Base-by-base conservation (phyloP, 2,888 invertebrate species). In the Euplexia lucipara region DNA sequence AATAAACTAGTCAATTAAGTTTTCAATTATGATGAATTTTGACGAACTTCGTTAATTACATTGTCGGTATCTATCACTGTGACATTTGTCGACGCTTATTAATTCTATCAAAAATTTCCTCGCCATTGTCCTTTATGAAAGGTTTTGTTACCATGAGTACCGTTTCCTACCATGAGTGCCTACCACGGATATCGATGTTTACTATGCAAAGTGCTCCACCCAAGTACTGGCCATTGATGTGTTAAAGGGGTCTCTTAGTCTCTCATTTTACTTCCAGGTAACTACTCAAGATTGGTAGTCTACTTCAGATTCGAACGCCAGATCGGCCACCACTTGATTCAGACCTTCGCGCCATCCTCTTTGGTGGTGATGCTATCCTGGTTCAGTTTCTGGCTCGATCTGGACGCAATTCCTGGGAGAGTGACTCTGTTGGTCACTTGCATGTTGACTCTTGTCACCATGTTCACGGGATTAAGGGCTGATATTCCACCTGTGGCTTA, bases 401-500 rank as follows among this genome's bases (percentile, higher is more conserved):
- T 98, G 80, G 98, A 98, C 84, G 98, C 98, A 0, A 97, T 98
- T 54, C 98, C 98, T 2, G 98, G 98, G 0, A 95, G 98, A 48
- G 97, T 98, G 9, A 97, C 98, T 0, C 90, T 98, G 32, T 92
- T 98, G 58, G 98, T 98, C 18, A 98, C 98, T 10, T 98, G 98
- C 88, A 97, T 98, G 96, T 94, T 98, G 82, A 98, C 98, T 0
- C 92, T 98, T 44, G 98, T 98, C 48, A 98, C 98, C 20, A 98
- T 98, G 97, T 98, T 98, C 83, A 98, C 98, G 6, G 98, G 98
- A 0, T 90, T 98, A 14, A 95, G 97, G 84, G 97, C 97, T 56
- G 97, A 98, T 89, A 97, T 98, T 83, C 98, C 98, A 34, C 98
- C 98, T 39, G 98, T 98, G 9, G 98, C 98, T 54, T 98, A 98